phyloP scores from a whole-genome alignment of 1,140 invertebrate genomes.

The Drosophila tani region DNA sequence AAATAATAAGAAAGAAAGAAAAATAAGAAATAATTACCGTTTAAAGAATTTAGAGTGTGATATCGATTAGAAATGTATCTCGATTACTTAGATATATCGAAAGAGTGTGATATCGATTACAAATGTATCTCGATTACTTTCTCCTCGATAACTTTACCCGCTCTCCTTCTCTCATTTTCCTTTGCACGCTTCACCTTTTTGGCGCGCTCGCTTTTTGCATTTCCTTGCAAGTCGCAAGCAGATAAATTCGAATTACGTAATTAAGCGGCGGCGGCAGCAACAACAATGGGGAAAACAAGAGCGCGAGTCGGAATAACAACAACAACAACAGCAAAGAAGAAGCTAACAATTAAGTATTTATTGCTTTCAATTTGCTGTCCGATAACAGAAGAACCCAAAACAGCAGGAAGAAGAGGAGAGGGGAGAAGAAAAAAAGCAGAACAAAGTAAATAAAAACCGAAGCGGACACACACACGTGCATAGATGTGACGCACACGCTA shows the following conservation, averaged over 20 bases:
- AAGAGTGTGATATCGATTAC: not conserved
- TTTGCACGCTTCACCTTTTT: slow-evolving; percentile 9
- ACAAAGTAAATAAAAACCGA: slow-evolving; percentile 50
- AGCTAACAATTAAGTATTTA: slow-evolving; percentile 78
- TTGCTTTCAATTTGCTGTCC: slow-evolving; percentile 75
- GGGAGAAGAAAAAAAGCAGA: slow-evolving; percentile 34
- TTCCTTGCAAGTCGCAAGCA: slow-evolving; percentile 33
- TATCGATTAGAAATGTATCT: not conserved
- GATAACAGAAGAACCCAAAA: slow-evolving; percentile 56
- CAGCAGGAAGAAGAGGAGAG: slow-evolving; percentile 9
- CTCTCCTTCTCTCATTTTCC: slow-evolving; percentile 11
- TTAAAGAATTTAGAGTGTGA: not conserved
- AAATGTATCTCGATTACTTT: not conserved
- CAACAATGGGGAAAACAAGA: slow-evolving; percentile 7
- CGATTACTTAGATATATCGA: too few relatives aligned
- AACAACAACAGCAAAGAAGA: slow-evolving; percentile 12
- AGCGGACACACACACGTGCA: slow-evolving; percentile 22
- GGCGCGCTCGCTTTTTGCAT: slow-evolving; percentile 35
- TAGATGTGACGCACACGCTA: slow-evolving; percentile 40
- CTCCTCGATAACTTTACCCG: not conserved
- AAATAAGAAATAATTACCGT: not conserved
- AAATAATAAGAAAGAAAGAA: too few relatives aligned
- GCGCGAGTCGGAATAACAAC: slow-evolving; percentile 1
- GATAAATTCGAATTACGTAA: slow-evolving; percentile 78
- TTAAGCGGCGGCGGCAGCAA: slow-evolving; percentile 43